Evolutionary conservation across 2,797 vertebrate genomes (phyloP).

Genomic region (Chelmon rostratus): DNA sequence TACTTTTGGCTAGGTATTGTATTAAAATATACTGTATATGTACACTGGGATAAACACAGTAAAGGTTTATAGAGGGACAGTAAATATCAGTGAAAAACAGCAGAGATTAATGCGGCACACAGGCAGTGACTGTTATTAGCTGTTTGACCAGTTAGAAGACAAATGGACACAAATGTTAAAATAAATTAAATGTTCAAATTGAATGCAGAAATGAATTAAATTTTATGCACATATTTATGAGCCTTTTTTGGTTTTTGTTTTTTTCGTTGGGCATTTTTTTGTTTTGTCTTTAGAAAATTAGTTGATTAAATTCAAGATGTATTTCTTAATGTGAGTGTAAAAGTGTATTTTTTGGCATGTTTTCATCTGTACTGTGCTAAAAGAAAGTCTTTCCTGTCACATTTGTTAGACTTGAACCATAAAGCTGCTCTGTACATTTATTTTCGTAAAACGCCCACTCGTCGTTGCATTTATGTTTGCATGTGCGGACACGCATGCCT

Average conservation of each 20-base stretch:
- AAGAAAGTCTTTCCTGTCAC: neutral
- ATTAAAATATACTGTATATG: neutral
- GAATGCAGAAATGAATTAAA: no score
- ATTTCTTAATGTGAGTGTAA: neutral
- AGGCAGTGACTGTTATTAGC: neutral
- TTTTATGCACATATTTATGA: no score
- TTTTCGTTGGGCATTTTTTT: neutral
- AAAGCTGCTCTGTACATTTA: neutral
- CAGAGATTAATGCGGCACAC: neutral
- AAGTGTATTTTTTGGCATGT: neutral
- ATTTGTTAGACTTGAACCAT: neutral
- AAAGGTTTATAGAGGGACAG: neutral
- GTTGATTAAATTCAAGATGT: no score
- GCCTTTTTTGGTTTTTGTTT: no score
- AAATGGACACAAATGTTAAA: no score
- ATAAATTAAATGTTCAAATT: no score
- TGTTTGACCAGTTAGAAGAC: neutral
- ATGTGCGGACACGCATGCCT: conserved; percentile 31
- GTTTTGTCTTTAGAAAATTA: no score
- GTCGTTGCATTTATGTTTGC: neutral
- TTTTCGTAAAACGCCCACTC: neutral
- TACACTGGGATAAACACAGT: no score
- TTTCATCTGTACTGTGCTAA: neutral
- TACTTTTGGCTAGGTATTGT: neutral
- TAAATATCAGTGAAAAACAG: neutral